phyloP scores from a whole-genome alignment of 2,113 vertebrate genomes.

The Mohoua ochrocephala region DNA sequence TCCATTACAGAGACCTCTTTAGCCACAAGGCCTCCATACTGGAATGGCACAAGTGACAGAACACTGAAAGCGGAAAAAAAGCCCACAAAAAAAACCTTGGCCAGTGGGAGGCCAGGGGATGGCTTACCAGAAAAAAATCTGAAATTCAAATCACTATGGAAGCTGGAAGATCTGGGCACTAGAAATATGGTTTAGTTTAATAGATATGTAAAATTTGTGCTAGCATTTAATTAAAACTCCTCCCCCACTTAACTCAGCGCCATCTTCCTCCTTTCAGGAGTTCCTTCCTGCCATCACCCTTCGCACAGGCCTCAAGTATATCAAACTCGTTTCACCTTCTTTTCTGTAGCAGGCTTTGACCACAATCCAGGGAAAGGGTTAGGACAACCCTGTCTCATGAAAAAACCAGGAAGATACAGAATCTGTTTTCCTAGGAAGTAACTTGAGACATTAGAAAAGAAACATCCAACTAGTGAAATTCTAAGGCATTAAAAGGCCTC shows the following conservation, averaged over 20 bases:
- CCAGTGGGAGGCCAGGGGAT: background rate
- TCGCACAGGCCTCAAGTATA: accelerated
- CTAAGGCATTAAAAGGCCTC: background rate
- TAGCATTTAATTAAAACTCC: background rate
- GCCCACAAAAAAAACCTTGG: too few species aligned
- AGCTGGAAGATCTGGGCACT: background rate
- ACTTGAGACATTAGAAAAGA: background rate
- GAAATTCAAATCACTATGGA: background rate
- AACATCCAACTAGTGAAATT: background rate
- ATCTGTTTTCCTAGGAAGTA: background rate
- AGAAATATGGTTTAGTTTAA: background rate
- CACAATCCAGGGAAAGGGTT: background rate
- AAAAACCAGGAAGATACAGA: background rate
- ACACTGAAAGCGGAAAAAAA: background rate
- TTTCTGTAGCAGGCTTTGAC: background rate
- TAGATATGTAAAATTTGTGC: background rate
- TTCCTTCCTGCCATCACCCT: background rate
- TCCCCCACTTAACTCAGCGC: background rate
- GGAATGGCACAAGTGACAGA: background rate
- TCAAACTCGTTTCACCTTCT: background rate
- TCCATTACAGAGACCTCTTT: background rate
- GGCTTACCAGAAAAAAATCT: background rate
- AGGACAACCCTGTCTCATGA: too few species aligned
- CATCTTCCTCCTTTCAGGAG: background rate
- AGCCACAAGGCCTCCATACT: background rate